Evolutionary conservation across 2,113 vertebrate genomes (phyloP), one percentile per base, ranked within the genome.

Genomic region (Aegithalos caudatus): DNA sequence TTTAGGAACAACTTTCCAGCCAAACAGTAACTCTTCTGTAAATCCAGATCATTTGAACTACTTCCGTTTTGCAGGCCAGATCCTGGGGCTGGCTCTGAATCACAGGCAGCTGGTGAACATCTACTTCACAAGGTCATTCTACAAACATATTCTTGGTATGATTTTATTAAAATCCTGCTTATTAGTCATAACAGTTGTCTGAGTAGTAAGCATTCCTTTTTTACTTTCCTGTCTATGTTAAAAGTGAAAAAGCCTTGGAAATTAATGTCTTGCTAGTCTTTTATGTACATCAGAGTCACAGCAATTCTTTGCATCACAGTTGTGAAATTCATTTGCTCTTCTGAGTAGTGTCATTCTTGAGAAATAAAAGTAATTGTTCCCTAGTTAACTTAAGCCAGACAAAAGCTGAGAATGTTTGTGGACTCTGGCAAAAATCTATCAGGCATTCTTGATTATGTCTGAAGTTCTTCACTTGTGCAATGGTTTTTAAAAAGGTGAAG

Each of bases 121-220:
- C 96, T 99, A 99, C 97, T 99, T 99, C 97, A 99, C 99, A 5
- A 98, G 99, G 73, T 99, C 99, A 45, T 99, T 99, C 98, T 99
- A 99, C 98, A 99, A 99, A 93, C 99, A 99, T 96, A 99, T 99
- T 91, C 98, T 99, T 96, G 99, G 99, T 99, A 97, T 93, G 93
- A 21, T 70, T 96, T 66, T 80, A 21, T 87, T 89, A 61, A 84
- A 76, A 67, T 86, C 42, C 42, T 83, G 7, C 65, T 92, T 42
- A 12, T 79, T 90, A 69, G 38, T 53, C 10, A 0, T 47, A 81
- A 33, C 16, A 47, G 65, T 78, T 73, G 6, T 21, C 71, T 57
- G 27, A 47, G 24, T 27, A 47, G 45, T 87, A 82, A 81, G 37
- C 8, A 62, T 42, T 14, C 19, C 10, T 51, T 45, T 74, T 78